Evolutionary conservation across 92 coral and sea anemone species (phyloP), one percentile per base, ranked within the genome.

Genomic region (Metridium senile): DNA sequence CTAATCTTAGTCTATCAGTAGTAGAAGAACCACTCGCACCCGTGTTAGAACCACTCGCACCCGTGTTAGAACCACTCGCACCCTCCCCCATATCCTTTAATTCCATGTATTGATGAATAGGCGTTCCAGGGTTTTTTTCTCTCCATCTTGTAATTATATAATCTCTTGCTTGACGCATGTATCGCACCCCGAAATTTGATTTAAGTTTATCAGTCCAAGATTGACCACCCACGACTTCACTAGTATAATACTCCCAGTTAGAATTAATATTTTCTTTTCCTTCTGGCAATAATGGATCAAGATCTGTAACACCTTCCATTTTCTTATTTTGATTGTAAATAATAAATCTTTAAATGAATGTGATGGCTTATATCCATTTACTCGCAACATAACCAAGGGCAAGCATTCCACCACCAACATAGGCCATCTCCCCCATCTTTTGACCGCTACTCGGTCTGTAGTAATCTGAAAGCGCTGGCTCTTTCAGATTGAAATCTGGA

Each of bases 381-480:
- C 58, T 58, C 0, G 79, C 79, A 0, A 74, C 59, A 43, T 74
- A 74, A 29, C 68, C 70, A 23, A 74, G 57, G 26, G 70, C 79
- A 25, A 74, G 22, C 70, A 74, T 74, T 23, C 88, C 83, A 11
- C 84, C 80, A 0, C 80, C 80, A 28, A 66, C 84, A 78, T 77
- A 84, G 13, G 66, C 81, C 81, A 85, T 67, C 65, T 84, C 83
- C 1, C 80, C 79, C 70, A 63, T 64, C 47, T 74, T 85, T 47
- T 85, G 89, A 7, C 58, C 19, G 53, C 68, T 26, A 58, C 73
- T 73, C 0, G 84, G 89, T 58, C 45, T 77, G 26, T 84, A 84
- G 58, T 77, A 78, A 13, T 78, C 72, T 8, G 76, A 58, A 26
- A 77, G 27, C 51, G 49, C 17, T 1, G 88, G 88, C 34, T 77